Base-by-base conservation (phyloP, 2,888 invertebrate species). In the Platerodrilus igneus region DNA sequence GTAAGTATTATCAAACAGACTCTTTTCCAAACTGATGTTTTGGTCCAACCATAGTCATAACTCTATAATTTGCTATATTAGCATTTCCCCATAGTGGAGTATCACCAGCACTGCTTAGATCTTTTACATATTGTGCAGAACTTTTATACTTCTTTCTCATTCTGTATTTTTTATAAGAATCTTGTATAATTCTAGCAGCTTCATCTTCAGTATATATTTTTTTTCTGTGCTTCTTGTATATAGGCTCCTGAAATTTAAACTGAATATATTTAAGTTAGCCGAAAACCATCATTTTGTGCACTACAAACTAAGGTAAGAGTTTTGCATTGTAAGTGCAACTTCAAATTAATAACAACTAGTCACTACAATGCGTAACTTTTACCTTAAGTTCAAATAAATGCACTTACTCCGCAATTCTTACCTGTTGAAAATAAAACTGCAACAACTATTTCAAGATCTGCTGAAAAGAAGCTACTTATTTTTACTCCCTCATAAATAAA, bases 271-370 rank as follows among this genome's bases (percentile, higher is more conserved):
- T n/a, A n/a, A n/a, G n/a, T n/a, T n/a, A n/a, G n/a, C n/a, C n/a
- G n/a, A n/a, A n/a, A n/a, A n/a, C n/a, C n/a, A n/a, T n/a, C n/a
- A n/a, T n/a, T n/a, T n/a, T n/a, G n/a, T n/a, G n/a, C n/a, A n/a
- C n/a, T n/a, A 15, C 19, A 33, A 6, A 11, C 35, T 41, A 66
- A 68, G 68, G 67, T 66, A 66, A 66, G 64, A 66, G 68, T 66
- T 64, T 65, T 62, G 64, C 63, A 67, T 63, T 65, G 67, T 63
- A 68, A 69, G 69, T 67, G 66, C 59, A 50, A 27, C 21, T 14
- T 26, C 18, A 37, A 32, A 31, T 8, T 14, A 5, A 15, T 22
- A 11, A 20, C 18, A 25, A 36, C 11, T 46, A 47, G 38, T 39
- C 38, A 48, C 44, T 41, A 56, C 55, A 57, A 57, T 57, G 55